These are phyloP conservation scores for Caenorhabditis inopinata DNA, from an alignment of 1,140 invertebrate species.

Conservation along the genomic window DNA sequence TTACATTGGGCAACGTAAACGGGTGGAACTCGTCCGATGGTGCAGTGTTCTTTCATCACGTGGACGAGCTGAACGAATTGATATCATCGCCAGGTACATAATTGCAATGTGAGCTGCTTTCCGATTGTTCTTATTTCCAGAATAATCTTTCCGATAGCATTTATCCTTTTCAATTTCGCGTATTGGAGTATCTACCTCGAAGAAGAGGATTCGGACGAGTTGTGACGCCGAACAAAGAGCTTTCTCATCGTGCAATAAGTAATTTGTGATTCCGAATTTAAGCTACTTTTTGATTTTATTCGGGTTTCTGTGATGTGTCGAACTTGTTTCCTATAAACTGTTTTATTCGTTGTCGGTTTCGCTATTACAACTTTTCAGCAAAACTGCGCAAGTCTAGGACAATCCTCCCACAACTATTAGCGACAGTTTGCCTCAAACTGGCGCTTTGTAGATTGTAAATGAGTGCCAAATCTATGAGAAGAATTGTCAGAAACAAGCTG, in stretches of 20 bases:
- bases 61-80: constrained; percentile 64
- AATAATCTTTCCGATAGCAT: constrained; percentile 70
- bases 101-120: neutral
- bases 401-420: no score
- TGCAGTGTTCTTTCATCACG: constrained; percentile 61
- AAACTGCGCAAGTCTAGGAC: no score
- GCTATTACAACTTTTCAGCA: no score
- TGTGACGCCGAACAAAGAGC: constrained; percentile 56
- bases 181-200: constrained; percentile 77
- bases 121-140: constrained; percentile 52
- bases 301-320: neutral
- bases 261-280: constrained; percentile 2
- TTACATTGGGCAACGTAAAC: constrained; percentile 58
- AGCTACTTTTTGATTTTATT: neutral
- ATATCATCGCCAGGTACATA: constrained; percentile 61
- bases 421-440: no score
- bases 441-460: no score
- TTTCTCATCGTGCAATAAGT: neutral
- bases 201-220: constrained; percentile 73
- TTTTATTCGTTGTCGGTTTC: no score
- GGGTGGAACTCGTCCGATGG: constrained; percentile 64
- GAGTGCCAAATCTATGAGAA: no score
- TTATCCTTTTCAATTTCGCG: constrained; percentile 83
- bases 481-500: no score
- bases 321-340: no score